phyloP scores from a whole-genome alignment of 2,113 vertebrate species.

The Rhynchomys soricoides region DNA sequence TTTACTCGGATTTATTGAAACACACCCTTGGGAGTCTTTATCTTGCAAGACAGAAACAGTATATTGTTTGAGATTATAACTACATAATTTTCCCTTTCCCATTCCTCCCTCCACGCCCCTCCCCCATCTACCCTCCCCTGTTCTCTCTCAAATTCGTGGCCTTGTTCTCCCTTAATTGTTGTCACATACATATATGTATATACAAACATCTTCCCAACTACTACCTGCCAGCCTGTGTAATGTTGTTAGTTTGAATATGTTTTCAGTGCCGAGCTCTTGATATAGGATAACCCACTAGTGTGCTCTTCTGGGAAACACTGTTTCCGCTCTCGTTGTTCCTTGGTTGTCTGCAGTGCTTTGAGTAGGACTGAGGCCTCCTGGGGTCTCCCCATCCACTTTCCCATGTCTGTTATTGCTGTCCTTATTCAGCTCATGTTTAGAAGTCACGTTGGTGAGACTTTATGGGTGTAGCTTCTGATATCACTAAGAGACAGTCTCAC shows the following conservation, averaged over 20 bases:
- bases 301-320: not conserved
- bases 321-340: not conserved
- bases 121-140: not conserved
- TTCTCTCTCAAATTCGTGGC: not conserved
- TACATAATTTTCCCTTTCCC: not conserved
- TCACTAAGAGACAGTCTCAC: not conserved
- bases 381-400: not conserved
- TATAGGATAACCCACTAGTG: not conserved
- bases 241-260: not conserved
- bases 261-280: not conserved
- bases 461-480: not conserved
- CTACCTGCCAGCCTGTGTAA: not conserved
- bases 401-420: not conserved
- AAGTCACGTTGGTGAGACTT: no score
- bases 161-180: not conserved
- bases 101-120: not conserved
- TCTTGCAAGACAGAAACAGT: not conserved
- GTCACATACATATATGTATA: not conserved
- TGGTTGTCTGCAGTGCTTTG: not conserved
- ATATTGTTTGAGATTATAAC: not conserved
- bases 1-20: not conserved
- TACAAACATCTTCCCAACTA: not conserved
- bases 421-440: not conserved
- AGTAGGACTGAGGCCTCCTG: not conserved
- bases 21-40: not conserved